Percentiles rank a stretch among this genome's conserved stretches.
Evolutionary conservation across 2,113 vertebrate genomes (phyloP).

Genomic region (Tupaia tana): DNA sequence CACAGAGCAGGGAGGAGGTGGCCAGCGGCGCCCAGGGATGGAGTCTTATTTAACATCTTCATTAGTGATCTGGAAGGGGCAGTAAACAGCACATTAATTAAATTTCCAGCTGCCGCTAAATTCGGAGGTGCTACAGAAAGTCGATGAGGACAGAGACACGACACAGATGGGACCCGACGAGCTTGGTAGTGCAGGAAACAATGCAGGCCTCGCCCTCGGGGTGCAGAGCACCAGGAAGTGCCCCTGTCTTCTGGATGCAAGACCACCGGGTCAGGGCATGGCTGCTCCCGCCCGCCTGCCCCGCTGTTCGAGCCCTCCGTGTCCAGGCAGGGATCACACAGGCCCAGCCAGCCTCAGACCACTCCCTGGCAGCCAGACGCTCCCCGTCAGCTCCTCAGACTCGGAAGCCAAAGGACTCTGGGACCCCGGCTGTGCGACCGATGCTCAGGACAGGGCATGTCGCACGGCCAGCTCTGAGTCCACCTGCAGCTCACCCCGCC

Average conservation of each 20-base stretch:
- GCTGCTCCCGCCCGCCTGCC: fast-evolving
- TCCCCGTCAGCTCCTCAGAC: neutral
- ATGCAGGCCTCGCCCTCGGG: neutral
- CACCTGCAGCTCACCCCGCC: fast-evolving
- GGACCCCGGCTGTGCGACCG: fast-evolving
- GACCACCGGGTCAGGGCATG: too few relatives aligned
- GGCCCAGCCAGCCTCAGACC: fast-evolving
- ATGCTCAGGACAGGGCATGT: neutral
- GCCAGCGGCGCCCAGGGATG: constrained; percentile 74
- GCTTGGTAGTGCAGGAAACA: neutral
- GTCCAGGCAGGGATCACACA: fast-evolving
- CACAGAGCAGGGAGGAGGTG: constrained; percentile 71
- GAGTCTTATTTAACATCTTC: constrained; percentile 84
- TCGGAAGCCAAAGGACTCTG: too few relatives aligned
- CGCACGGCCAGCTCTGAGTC: too few relatives aligned
- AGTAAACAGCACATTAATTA: constrained; percentile 85
- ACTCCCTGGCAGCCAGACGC: fast-evolving
- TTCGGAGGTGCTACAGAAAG: constrained; percentile 80
- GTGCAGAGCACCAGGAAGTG: neutral
- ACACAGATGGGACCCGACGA: constrained; percentile 48
- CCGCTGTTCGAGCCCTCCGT: fast-evolving
- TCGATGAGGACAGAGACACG: constrained; percentile 42
- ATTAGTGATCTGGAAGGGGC: constrained; percentile 84
- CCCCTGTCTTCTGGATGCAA: neutral
- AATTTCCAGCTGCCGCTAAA: constrained; percentile 82